A percentile compares a stretch with the other conserved stretches of the same genome.
phyloP scores from a whole-genome alignment of 2,888 invertebrate genomes.

The Oxytorus armatus region DNA sequence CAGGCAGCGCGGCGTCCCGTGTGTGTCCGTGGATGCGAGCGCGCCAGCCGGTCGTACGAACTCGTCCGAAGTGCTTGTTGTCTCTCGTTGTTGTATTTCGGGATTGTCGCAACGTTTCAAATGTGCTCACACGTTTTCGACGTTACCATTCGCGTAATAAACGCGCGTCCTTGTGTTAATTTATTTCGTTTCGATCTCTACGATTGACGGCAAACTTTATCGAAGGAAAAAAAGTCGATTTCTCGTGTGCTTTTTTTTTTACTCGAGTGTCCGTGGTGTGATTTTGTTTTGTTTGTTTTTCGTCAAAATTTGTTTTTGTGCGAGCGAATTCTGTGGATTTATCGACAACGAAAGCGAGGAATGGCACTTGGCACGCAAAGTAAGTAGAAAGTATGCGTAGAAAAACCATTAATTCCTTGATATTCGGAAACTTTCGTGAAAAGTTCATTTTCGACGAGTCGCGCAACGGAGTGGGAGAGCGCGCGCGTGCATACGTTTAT shows the following conservation, averaged over 20 bases:
- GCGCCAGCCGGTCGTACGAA: slow-evolving; percentile 73
- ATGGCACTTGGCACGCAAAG: slow-evolving; percentile 14
- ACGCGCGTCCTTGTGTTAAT: neutral
- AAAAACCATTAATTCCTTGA: neutral
- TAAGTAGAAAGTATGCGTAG: slow-evolving; percentile 25
- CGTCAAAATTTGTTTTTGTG: slow-evolving; percentile 34
- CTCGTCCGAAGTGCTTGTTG: slow-evolving; percentile 57
- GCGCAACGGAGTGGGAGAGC: no score
- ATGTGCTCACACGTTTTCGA: slow-evolving; percentile 46
- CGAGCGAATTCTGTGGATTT: slow-evolving; percentile 54
- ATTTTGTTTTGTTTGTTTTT: slow-evolving; percentile 31
- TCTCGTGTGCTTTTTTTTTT: slow-evolving; percentile 44
- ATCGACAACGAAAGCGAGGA: slow-evolving; percentile 31
- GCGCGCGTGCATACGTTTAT: no score
- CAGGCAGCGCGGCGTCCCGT: slow-evolving; percentile 43
- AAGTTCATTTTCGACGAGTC: no score
- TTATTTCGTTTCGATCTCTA: slow-evolving; percentile 27
- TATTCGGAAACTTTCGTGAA: neutral
- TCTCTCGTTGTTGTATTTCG: slow-evolving; percentile 15
- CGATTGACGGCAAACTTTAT: neutral
- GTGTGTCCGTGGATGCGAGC: slow-evolving; percentile 65
- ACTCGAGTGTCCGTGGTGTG: slow-evolving; percentile 36
- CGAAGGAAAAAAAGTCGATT: neutral
- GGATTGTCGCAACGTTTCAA: slow-evolving; percentile 42
- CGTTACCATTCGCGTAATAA: neutral